These are phyloP conservation scores for Brotogeris chrysoptera DNA, from an alignment of 2,797 vertebrate species.

Conservation along the genomic window DNA sequence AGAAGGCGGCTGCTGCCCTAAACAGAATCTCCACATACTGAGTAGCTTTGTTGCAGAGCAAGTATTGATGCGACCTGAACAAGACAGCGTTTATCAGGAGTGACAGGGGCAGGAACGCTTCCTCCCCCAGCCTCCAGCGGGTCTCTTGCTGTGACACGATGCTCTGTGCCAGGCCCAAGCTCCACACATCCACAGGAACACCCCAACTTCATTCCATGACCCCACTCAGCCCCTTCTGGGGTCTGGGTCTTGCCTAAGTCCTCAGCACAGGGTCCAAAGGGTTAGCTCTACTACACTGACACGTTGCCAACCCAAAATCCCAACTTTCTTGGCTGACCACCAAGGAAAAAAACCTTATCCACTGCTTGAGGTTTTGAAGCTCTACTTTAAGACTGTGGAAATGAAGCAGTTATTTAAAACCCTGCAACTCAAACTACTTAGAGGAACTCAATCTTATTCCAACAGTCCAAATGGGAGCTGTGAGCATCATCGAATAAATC, in stretches of 20 bases:
- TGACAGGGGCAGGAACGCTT: neutral
- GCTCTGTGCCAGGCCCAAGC: neutral
- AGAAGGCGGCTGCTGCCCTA: neutral
- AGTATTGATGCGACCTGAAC: neutral
- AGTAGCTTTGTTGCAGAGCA: neutral
- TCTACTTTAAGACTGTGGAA: neutral
- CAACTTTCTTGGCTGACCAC: neutral
- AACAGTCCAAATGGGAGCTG: neutral
- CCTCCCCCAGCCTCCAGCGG: neutral
- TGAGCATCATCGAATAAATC: neutral
- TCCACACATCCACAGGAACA: neutral
- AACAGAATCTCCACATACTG: neutral
- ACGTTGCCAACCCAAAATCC: neutral
- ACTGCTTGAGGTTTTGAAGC: accelerated
- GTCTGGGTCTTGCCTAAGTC: neutral
- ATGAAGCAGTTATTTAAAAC: neutral
- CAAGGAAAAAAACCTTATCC: neutral
- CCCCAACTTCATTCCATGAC: accelerated
- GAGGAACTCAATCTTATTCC: neutral
- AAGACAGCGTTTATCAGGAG: neutral
- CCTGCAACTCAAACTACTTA: neutral
- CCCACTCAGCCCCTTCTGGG: accelerated
- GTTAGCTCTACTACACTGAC: neutral
- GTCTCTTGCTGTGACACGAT: neutral
- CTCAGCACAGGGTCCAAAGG: neutral